A percentile compares a stretch with the other conserved stretches of the same genome.
Conservation (phyloP, 2,113 vertebrate species). For the Danionella cerebrum region DNA sequence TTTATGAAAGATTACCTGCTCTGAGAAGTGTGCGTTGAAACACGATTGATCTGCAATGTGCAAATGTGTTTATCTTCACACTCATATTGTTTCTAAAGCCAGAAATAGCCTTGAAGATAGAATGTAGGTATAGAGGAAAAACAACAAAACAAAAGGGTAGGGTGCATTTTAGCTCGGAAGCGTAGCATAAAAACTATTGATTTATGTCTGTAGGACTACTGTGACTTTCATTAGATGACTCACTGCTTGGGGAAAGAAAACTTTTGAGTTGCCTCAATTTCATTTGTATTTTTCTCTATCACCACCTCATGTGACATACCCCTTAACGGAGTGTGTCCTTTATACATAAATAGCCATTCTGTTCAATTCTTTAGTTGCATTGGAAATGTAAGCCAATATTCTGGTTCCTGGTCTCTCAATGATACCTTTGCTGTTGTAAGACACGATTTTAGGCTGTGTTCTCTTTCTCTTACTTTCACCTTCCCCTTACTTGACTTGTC, state of each 20-base stretch:
- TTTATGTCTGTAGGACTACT: neutral
- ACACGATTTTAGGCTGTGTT: too few relatives aligned
- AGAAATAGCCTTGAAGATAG: neutral
- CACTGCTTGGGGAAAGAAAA: neutral
- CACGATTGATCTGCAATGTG: constrained; percentile 6
- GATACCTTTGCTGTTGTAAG: too few relatives aligned
- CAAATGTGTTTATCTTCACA: neutral
- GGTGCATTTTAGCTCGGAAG: neutral
- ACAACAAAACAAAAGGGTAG: neutral
- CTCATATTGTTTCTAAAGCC: neutral
- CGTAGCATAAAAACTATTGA: neutral
- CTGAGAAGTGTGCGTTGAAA: constrained; percentile 3
- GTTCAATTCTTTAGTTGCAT: too few relatives aligned
- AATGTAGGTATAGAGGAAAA: neutral
- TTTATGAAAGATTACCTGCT: constrained; percentile 6
- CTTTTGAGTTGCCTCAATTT: neutral
- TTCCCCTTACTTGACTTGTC: too few relatives aligned
- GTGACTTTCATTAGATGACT: neutral
- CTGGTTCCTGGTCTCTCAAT: too few relatives aligned
- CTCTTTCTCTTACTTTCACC: too few relatives aligned
- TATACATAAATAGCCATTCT: too few relatives aligned
- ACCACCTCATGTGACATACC: too few relatives aligned
- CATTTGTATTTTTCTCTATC: too few relatives aligned
- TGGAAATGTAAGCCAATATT: too few relatives aligned
- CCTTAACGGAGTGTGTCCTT: too few relatives aligned